Conservation (phyloP, 2,797 vertebrate genomes). For the Argya squamiceps region DNA sequence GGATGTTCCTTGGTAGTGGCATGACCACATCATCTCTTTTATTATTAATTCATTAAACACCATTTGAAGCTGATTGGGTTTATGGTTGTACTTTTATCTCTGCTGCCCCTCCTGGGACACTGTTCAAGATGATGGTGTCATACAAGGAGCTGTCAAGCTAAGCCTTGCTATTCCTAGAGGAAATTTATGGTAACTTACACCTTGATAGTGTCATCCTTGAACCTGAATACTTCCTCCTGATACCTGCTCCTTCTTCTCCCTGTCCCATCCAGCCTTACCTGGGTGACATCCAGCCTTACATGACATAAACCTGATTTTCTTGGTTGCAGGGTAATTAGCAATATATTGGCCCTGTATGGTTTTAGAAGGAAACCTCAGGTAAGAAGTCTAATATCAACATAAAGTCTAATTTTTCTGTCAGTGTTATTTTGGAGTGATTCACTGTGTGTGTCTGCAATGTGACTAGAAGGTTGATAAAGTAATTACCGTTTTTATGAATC, state of each 20-base stretch:
- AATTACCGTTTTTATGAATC: conserved; percentile 73
- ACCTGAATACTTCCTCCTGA: background rate
- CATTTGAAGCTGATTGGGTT: background rate
- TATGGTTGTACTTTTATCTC: background rate
- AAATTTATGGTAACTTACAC: background rate
- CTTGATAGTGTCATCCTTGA: background rate
- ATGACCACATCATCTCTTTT: background rate
- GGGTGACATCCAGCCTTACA: no score
- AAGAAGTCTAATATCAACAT: background rate
- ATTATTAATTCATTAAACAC: background rate
- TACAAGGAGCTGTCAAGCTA: background rate
- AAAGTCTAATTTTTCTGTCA: conserved; percentile 32
- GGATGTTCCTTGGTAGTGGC: background rate
- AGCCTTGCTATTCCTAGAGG: background rate
- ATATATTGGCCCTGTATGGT: background rate
- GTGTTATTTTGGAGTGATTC: conserved; percentile 57
- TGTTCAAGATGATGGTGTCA: background rate
- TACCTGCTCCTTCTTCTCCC: background rate
- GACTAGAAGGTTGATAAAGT: conserved; percentile 69
- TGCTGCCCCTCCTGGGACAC: background rate
- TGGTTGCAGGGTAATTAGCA: background rate
- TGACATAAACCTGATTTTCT: background rate
- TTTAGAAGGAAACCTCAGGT: background rate
- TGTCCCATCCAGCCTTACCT: background rate
- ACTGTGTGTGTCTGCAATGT: conserved; percentile 47